Base-by-base conservation (phyloP, 2,888 invertebrate genomes). In the Cheilosia grossa region DNA sequence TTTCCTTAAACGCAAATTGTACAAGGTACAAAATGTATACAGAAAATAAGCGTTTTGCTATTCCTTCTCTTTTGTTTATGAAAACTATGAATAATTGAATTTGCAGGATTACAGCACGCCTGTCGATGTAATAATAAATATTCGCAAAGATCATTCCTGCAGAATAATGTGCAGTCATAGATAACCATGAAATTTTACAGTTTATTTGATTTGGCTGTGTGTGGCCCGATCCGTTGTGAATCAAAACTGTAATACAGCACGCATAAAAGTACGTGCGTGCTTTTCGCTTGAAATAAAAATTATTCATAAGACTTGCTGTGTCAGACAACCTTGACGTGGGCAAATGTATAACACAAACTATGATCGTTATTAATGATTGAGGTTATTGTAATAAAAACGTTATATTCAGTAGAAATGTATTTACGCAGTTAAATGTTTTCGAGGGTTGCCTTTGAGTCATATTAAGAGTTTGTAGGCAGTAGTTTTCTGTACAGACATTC, bases 251-350 rank as follows among this genome's bases (percentile, higher is more conserved):
- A 66, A 66, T 66, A 66, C 17, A 24, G 64, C 64, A 66, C 51
- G 64, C 64, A 66, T 51, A 24, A 17, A 30, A 21, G 6, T 19
- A 19, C 5, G 74, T 49, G 74, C 74, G 74, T 74, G 74, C 54
- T 74, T 74, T 74, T 47, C 47, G 44, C 53, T 47, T 19, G 9
- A 47, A 47, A 19, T 44, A 54, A 47, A 70, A 70, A 13, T 13
- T 44, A 66, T 66, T 73, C 53, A 19, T 53, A 27, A 30, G 44
- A 37, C 51, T 37, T 64, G 51, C 40, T 61, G 56, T 64, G 58
- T 69, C 80, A 75, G 80, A 81, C 80, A 81, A 27, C 75, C 74
- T 75, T 75, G 63, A 49, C n/a, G 40, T 30, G 15, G 27, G 49
- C 63, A 72, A 67, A 40, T 74, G 61, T 74, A 67, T 61, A 42